Evolutionary conservation across 2,113 vertebrate species (phyloP).

Genomic region (Bolborhynchus lineola): DNA sequence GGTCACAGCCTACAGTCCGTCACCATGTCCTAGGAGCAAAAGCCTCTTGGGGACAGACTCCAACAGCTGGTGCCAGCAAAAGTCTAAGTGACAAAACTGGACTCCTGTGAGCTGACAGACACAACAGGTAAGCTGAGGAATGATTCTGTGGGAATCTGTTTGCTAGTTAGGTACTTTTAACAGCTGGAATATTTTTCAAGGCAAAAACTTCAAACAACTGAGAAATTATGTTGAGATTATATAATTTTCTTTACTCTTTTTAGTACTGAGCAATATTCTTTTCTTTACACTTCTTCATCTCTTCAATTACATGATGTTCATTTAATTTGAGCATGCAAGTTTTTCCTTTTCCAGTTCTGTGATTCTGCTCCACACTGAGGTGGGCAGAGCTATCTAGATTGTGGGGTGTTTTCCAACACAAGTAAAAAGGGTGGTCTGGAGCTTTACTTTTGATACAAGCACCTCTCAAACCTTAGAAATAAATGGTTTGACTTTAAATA

Average conservation of each 20-base stretch:
- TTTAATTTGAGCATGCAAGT: background rate
- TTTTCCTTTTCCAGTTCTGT: background rate
- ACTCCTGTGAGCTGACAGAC: background rate
- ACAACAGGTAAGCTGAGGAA: slow-evolving; percentile 34
- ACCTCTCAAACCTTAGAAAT: background rate
- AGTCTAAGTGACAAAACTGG: background rate
- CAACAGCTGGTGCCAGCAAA: background rate
- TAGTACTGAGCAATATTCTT: background rate
- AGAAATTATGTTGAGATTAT: background rate
- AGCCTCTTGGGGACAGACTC: rapidly evolving
- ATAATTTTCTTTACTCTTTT: background rate
- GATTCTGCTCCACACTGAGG: background rate
- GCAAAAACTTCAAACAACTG: background rate
- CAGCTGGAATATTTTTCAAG: background rate
- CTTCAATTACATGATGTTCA: background rate
- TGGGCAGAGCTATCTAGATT: background rate
- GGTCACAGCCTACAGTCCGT: rapidly evolving
- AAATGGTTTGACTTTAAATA: background rate
- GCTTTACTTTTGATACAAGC: background rate
- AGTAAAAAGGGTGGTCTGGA: background rate
- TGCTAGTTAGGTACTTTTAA: background rate
- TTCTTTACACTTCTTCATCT: background rate
- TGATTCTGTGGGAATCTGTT: background rate
- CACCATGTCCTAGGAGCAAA: background rate
- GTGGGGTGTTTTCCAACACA: background rate